Evolutionary conservation across 2,888 invertebrate genomes (phyloP).

Genomic region (Pachycephus smyrnensis): DNA sequence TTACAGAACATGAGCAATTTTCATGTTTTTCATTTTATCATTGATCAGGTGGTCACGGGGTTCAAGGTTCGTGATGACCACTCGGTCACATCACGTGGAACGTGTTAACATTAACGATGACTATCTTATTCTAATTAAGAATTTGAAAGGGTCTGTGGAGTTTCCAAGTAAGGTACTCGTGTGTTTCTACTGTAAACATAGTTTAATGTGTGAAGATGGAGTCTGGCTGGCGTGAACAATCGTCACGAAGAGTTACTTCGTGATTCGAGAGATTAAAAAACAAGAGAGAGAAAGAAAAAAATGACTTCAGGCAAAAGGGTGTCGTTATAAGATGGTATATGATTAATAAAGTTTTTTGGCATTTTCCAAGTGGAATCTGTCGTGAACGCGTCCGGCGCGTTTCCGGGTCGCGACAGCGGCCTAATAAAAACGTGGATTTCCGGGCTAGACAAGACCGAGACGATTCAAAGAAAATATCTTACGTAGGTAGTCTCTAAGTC

Average conservation of each 20-base stretch:
- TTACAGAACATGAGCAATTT: neutral
- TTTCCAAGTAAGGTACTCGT: slow-evolving; percentile 23
- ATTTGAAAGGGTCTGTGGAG: slow-evolving; percentile 21
- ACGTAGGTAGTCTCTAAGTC: neutral
- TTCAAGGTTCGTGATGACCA: neutral
- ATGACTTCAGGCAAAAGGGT: neutral
- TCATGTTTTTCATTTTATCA: neutral
- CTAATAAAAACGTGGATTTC: neutral
- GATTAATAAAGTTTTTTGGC: neutral
- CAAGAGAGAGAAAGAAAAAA: neutral
- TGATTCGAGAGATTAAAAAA: neutral
- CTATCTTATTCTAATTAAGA: slow-evolving; percentile 24
- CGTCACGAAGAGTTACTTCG: neutral
- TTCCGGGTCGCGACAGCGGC: neutral
- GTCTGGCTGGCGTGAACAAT: neutral
- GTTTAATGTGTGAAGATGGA: slow-evolving; percentile 4
- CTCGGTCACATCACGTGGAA: neutral
- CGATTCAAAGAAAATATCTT: neutral
- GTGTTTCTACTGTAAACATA: slow-evolving; percentile 41
- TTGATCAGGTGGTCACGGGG: neutral
- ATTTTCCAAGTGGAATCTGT: neutral
- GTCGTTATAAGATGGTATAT: neutral
- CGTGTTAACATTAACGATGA: slow-evolving; percentile 2
- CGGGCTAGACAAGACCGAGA: neutral
- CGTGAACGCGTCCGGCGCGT: neutral